Evolutionary conservation across 2,888 invertebrate species (phyloP), one percentile per base, ranked within the genome.

Genomic region (Eilema depressum): DNA sequence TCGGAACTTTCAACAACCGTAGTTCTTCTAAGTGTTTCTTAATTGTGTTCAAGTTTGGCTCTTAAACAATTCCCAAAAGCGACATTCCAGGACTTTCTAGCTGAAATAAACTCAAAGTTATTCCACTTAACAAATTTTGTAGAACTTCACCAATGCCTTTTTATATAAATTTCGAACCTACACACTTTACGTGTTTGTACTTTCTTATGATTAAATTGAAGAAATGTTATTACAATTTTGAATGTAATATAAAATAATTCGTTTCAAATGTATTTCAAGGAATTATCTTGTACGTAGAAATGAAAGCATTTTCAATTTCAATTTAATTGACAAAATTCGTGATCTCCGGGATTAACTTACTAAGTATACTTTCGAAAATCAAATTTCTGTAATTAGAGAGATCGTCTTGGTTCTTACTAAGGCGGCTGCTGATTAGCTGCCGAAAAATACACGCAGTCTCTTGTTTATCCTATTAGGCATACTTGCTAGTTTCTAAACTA

Each of bases 11-110:
- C 74, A 73, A 83, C 71, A 76, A 64, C 72, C 76, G 68, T 83
- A 82, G 82, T 82, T 83, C 83, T 83, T 83, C 69, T 83, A 82
- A 82, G 82, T 83, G 82, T 82, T 83, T 82, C 83, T 82, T 85
- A 84, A 84, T 85, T 84, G 82, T 81, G 80, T 85, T 83, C 79
- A 84, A 84, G 83, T 84, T 84, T 68, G 82, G 75, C 77, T 81
- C 77, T 82, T 77, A 83, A 82, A 81, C 81, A 85, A 84, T 84
- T 81, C 85, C 85, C 83, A 68, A 83, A 81, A 80, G 85, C 76
- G 84, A 86, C 84, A 86, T 85, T 86, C 85, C 77, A 71, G 75
- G 83, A 86, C 80, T 86, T 85, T 83, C 79, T 74, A 75, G 81
- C 78, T 75, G 76, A 81, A 83, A 84, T 81, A 83, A 83, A 83